phyloP scores from a whole-genome alignment of 2,888 invertebrate genomes.

The Ichneumoninae sp. region DNA sequence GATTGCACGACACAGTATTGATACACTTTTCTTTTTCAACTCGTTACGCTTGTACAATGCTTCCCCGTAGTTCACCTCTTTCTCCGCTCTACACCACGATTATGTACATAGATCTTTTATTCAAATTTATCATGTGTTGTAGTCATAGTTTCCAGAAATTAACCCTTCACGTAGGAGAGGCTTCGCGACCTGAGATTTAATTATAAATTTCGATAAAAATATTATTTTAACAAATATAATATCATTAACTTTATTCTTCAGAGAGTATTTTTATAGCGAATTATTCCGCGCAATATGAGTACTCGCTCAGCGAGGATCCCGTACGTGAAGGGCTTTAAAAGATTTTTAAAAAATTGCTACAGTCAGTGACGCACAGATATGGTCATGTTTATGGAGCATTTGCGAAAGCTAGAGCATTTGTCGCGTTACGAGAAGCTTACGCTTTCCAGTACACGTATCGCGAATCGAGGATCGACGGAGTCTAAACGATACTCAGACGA shows the following conservation, averaged over 20 bases:
- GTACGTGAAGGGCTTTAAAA: no score
- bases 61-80: constrained; percentile 13
- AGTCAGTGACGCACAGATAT: background rate
- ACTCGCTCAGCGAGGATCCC: no score
- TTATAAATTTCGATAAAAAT: no score
- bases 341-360: background rate
- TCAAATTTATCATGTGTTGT: background rate
- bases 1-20: constrained; percentile 68
- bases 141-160: background rate
- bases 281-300: no score
- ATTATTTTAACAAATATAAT: no score
- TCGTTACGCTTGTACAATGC: constrained; percentile 22
- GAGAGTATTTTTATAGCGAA: no score
- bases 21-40: constrained; percentile 28
- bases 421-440: constrained; percentile 10
- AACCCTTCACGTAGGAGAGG: no score
- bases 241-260: no score
- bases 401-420: constrained; percentile 3
- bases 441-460: constrained; percentile 57
- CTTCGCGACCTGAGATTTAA: no score
- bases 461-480: constrained; percentile 19
- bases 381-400: background rate
- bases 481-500: constrained; percentile 6
- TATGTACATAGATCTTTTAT: background rate
- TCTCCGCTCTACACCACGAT: constrained; percentile 2